These are phyloP conservation scores for Trisateles emortualis DNA, from an alignment of 2,888 invertebrate genomes.

Conservation along the genomic window DNA sequence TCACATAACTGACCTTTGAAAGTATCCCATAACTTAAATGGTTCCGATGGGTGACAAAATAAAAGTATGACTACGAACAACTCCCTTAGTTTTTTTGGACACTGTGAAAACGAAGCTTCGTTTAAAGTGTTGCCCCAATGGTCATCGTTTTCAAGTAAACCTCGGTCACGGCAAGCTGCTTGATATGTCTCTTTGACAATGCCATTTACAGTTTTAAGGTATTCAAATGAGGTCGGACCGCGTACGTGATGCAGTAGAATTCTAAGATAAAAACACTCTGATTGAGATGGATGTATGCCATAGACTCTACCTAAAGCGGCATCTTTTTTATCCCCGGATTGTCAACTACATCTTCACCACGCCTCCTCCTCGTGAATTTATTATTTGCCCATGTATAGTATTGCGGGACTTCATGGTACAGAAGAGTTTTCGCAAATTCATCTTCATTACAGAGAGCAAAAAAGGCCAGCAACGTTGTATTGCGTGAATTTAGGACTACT, in stretches of 20 bases:
- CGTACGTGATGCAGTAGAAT: conserved; percentile 9
- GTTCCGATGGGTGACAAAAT: conserved; percentile 39
- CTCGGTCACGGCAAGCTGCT: conserved; percentile 20
- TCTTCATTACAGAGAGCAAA: no score
- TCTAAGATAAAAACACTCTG: conserved; percentile 18
- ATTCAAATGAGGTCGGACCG: conserved; percentile 9
- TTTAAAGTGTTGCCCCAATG: conserved; percentile 34
- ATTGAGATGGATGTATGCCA: conserved; percentile 12
- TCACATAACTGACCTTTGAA: no score
- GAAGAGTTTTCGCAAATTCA: not conserved
- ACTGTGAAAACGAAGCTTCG: conserved; percentile 14
- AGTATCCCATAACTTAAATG: conserved; percentile 27
- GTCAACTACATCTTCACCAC: conserved; percentile 8
- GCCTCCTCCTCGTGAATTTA: conserved; percentile 2
- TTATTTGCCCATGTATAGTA: conserved; percentile 9
- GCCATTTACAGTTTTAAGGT: conserved; percentile 12
- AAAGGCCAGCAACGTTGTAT: not conserved
- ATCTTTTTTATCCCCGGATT: conserved; percentile 17
- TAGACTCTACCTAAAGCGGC: conserved; percentile 15
- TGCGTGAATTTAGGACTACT: not conserved
- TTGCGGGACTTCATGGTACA: conserved; percentile 8
- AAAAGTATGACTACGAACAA: conserved; percentile 36
- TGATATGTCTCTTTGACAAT: conserved; percentile 17
- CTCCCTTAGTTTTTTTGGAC: conserved; percentile 24
- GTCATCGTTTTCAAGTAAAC: conserved; percentile 43